These are phyloP conservation scores for Halcyon malimbica DNA, from an alignment of 2,113 vertebrate species.

Conservation along the genomic window DNA sequence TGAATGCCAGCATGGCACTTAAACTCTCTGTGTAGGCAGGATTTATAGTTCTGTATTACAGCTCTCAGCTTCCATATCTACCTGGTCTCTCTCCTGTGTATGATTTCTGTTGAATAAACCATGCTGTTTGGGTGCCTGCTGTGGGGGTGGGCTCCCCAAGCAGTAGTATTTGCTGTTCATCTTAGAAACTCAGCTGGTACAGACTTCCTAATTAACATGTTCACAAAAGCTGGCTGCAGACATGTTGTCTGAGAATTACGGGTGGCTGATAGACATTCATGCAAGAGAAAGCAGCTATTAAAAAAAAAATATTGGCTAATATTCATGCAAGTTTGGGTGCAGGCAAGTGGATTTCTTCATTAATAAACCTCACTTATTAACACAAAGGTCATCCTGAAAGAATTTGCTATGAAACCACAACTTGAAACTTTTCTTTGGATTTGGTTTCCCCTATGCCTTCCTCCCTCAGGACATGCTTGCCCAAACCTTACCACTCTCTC, in stretches of 20 bases:
- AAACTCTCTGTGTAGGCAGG: neutral
- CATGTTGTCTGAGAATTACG: conserved; percentile 27
- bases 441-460: neutral
- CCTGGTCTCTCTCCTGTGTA: neutral
- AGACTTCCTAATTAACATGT: conserved; percentile 36
- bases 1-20: neutral
- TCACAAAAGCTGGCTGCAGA: conserved; percentile 45
- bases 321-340: neutral
- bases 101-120: neutral
- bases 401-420: neutral
- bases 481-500: neutral
- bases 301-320: conserved; percentile 43
- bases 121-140: neutral
- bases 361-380: neutral
- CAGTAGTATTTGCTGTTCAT: conserved; percentile 19
- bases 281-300: conserved; percentile 24
- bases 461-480: neutral
- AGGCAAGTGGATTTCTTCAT: neutral
- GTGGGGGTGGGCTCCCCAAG: neutral
- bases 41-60: conserved; percentile 16
- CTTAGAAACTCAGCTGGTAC: conserved; percentile 24
- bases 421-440: neutral
- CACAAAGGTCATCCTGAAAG: neutral
- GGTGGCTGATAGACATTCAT: neutral
- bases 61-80: conserved; percentile 11